Evolutionary conservation across 2,888 invertebrate species (phyloP).

Genomic region (Mamestra brassicae): DNA sequence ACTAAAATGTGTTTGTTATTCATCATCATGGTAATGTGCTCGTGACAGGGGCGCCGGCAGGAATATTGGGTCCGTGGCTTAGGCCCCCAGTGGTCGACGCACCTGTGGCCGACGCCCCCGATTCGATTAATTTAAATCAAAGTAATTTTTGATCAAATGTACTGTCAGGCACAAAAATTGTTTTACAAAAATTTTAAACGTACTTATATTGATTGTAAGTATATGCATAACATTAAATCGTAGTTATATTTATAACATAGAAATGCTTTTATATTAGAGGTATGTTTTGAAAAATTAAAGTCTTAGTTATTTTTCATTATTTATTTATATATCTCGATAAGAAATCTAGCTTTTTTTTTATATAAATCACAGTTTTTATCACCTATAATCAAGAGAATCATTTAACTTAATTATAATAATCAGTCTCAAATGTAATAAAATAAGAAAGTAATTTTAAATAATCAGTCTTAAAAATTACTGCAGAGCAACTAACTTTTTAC

Average conservation of each 20-base stretch:
- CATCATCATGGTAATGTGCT: too few relatives aligned
- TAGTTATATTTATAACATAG: too few relatives aligned
- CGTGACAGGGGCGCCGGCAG: too few relatives aligned
- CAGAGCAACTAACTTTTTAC: conserved; percentile 14
- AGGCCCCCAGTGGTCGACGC: neutral
- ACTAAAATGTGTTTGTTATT: too few relatives aligned
- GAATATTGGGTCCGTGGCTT: neutral
- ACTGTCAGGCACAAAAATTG: too few relatives aligned
- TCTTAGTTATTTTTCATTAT: conserved; percentile 15
- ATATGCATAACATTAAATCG: too few relatives aligned
- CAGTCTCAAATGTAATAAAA: conserved; percentile 10
- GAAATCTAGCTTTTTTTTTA: neutral
- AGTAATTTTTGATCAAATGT: too few relatives aligned
- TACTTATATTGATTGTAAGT: too few relatives aligned
- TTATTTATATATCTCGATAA: conserved; percentile 3
- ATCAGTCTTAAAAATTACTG: conserved; percentile 23
- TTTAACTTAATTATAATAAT: conserved; percentile 10
- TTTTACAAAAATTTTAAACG: too few relatives aligned
- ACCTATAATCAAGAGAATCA: conserved; percentile 14
- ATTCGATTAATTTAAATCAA: neutral
- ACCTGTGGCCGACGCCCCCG: too few relatives aligned
- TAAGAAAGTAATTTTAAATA: conserved; percentile 16
- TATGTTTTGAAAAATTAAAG: neutral
- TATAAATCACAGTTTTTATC: conserved; percentile 1
- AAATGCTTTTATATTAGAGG: too few relatives aligned